A percentile compares a stretch with the other conserved stretches of the same genome.
Conservation (phyloP, 2,113 vertebrate genomes). For the Carassius auratus region DNA sequence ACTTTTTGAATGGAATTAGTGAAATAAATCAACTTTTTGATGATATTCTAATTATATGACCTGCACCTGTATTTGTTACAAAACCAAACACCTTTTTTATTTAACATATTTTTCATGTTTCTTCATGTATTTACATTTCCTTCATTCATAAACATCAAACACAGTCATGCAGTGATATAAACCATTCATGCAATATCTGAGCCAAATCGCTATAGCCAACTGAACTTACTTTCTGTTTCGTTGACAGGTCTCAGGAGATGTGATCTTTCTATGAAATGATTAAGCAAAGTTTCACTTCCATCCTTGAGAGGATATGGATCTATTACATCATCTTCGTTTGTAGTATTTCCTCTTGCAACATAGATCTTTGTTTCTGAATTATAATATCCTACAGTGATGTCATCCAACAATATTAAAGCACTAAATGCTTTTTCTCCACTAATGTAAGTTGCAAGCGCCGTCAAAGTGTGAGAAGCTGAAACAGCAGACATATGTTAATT, state of each 20-base stretch:
- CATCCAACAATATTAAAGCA: slow-evolving; percentile 8
- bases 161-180: not conserved
- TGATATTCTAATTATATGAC: too few species aligned
- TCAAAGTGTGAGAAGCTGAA: not conserved
- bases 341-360: slow-evolving; percentile 13
- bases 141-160: not conserved
- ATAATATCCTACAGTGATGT: not conserved
- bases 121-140: not conserved
- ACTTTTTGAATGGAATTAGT: too few species aligned
- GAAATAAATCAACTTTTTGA: too few species aligned
- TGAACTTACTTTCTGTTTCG: not conserved
- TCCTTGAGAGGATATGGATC: not conserved
- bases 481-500: not conserved
- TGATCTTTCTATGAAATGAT: not conserved
- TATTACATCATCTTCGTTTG: not conserved
- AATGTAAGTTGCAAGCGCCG: not conserved
- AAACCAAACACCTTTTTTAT: not conserved
- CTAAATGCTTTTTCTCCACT: not conserved
- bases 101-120: not conserved
- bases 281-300: not conserved
- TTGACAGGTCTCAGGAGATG: not conserved
- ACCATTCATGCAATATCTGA: too few species aligned
- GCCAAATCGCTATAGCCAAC: not conserved
- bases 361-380: not conserved
- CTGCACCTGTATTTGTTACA: not conserved